Evolutionary conservation across 2,797 vertebrate genomes (phyloP).

Genomic region (Melanotaenia parkinsoni): DNA sequence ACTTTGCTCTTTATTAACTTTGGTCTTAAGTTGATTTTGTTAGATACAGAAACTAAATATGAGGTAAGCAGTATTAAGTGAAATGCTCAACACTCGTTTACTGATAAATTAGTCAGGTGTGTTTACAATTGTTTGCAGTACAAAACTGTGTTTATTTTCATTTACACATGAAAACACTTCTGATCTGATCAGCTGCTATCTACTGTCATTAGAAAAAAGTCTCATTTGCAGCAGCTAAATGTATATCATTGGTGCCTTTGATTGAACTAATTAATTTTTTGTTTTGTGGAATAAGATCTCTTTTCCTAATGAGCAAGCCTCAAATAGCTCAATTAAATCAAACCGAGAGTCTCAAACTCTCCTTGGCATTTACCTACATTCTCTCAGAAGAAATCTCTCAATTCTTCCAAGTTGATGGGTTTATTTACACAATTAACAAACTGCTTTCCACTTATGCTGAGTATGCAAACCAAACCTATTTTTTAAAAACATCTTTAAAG

Average conservation of each 20-base stretch:
- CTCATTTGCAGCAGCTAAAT: slow-evolving; percentile 69
- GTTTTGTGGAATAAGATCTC: slow-evolving; percentile 78
- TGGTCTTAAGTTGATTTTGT: background rate
- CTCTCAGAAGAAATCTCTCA: slow-evolving; percentile 26
- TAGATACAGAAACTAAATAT: background rate
- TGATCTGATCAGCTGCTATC: slow-evolving; percentile 69
- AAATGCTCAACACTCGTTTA: slow-evolving; percentile 16
- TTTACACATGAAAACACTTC: slow-evolving; percentile 70
- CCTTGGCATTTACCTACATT: slow-evolving; percentile 63
- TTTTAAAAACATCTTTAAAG: slow-evolving; percentile 32
- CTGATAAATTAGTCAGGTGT: slow-evolving; percentile 34
- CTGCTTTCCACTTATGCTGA: slow-evolving; percentile 38
- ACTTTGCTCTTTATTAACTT: background rate
- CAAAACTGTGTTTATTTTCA: slow-evolving; percentile 63
- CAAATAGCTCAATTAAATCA: slow-evolving; percentile 79
- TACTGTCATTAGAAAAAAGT: slow-evolving; percentile 64
- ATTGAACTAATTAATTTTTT: slow-evolving; percentile 83
- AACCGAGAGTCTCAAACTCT: slow-evolving; percentile 51
- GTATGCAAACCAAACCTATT: slow-evolving; percentile 22
- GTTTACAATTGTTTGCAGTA: slow-evolving; percentile 40
- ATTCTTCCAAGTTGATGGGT: slow-evolving; percentile 43
- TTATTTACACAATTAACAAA: slow-evolving; percentile 36
- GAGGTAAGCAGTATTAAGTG: background rate
- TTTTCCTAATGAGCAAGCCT: slow-evolving; percentile 74
- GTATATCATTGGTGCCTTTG: slow-evolving; percentile 75